Percentiles rank a stretch among this genome's conserved stretches.
Conservation (phyloP, 2,888 invertebrate genomes). For the Cerceris ruficornis region DNA sequence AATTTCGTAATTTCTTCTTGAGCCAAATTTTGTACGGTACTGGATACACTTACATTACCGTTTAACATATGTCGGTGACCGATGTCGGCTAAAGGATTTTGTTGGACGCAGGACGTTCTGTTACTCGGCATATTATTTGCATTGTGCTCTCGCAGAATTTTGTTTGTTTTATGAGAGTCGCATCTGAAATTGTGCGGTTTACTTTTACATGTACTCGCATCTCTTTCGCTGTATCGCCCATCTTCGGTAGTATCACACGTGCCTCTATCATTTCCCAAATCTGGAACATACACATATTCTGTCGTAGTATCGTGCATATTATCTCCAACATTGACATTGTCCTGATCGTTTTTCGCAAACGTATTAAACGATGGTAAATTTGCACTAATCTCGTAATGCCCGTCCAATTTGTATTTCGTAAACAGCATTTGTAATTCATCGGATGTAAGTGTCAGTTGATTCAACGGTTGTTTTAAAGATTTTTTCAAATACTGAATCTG, state of each 20-base stretch:
- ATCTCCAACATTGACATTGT: not conserved
- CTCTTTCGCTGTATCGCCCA: not conserved
- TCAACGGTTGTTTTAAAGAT: conserved; percentile 4
- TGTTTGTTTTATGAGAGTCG: not conserved
- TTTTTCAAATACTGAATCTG: conserved; percentile 11
- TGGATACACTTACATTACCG: not conserved
- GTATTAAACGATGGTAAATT: conserved; percentile 11
- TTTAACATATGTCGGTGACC: not conserved
- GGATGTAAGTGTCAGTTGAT: conserved; percentile 20
- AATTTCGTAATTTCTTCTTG: not conserved
- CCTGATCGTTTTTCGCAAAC: not conserved
- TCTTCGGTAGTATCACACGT: not conserved
- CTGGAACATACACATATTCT: too few relatives aligned
- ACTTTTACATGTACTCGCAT: not conserved
- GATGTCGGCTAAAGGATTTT: not conserved
- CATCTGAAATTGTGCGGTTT: not conserved
- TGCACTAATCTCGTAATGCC: conserved; percentile 32
- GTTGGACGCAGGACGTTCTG: not conserved
- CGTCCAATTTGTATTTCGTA: conserved; percentile 46
- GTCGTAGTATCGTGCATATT: not conserved
- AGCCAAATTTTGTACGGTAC: not conserved
- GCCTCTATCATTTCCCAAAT: not conserved
- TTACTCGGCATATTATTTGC: not conserved
- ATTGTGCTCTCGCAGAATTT: not conserved
- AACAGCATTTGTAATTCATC: conserved; percentile 33